Conservation (phyloP, 2,113 vertebrate genomes). For the Entosphenus tridentatus region DNA sequence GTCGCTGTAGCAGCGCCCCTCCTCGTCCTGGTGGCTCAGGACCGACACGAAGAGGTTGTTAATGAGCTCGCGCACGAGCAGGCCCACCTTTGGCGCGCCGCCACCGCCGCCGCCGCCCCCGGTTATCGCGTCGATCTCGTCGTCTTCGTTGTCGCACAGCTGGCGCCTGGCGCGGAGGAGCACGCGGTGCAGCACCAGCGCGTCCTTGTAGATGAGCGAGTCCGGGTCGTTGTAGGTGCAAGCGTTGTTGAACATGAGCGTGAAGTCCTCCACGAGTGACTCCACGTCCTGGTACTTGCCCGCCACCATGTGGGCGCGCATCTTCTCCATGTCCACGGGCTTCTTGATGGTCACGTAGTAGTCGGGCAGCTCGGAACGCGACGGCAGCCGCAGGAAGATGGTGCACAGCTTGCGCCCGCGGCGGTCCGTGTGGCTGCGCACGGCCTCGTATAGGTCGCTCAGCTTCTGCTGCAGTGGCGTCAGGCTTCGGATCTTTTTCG, state of each 20-base stretch:
- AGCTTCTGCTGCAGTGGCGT: constrained; percentile 91
- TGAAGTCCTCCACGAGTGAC: constrained; percentile 85
- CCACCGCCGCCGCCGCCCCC: neutral
- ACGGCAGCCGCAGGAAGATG: constrained; percentile 78
- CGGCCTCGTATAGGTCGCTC: constrained; percentile 82
- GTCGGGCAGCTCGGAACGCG: constrained; percentile 87
- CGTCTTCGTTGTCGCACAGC: constrained; percentile 76
- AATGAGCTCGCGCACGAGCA: constrained; percentile 82
- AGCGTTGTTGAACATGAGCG: constrained; percentile 97
- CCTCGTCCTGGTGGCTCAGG: constrained; percentile 87
- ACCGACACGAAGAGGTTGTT: constrained; percentile 94
- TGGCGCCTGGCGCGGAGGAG: constrained; percentile 68
- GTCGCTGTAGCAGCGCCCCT: constrained; percentile 94
- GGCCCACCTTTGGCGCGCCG: constrained; percentile 50
- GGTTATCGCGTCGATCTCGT: constrained; percentile 25
- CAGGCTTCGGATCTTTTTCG: constrained; percentile 89
- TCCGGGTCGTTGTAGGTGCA: constrained; percentile 94
- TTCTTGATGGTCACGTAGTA: constrained; percentile 95
- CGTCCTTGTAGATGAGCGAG: constrained; percentile 91
- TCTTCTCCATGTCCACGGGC: constrained; percentile 92
- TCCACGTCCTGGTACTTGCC: constrained; percentile 97
- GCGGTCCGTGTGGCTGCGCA: constrained; percentile 92
- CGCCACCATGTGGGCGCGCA: constrained; percentile 87
- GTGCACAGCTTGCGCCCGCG: constrained; percentile 87
- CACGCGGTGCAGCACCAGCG: constrained; percentile 73